A percentile compares a stretch with the other conserved stretches of the same genome.
phyloP scores from a whole-genome alignment of 2,888 invertebrate genomes.

The Seira musarum region DNA sequence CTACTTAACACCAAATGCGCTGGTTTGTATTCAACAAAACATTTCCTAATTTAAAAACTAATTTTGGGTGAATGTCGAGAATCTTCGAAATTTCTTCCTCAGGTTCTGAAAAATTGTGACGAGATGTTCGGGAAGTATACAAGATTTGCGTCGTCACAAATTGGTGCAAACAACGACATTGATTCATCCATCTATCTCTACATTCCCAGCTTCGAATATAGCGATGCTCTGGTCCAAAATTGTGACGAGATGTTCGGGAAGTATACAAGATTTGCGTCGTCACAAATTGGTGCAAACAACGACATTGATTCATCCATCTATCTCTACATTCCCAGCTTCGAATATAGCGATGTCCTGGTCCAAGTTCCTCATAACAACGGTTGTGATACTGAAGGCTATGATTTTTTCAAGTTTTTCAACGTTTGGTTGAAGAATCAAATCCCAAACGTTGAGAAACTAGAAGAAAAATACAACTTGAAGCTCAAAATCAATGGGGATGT shows the following conservation, averaged over 20 bases:
- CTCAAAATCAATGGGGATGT: no score
- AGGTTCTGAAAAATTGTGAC: no score
- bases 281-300: not conserved
- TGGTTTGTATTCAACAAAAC: no score
- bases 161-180: no score
- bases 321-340: constrained; percentile 14
- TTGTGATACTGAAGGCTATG: no score
- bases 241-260: constrained; percentile 43
- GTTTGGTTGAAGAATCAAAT: constrained; percentile 11
- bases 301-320: constrained; percentile 18
- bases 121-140: no score
- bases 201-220: not conserved
- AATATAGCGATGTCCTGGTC: constrained; percentile 1
- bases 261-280: not conserved
- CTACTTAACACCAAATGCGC: constrained; percentile 28
- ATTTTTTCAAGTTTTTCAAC: no score
- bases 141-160: no score
- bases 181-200: constrained; percentile 25
- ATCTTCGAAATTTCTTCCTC: no score
- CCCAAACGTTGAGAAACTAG: no score
- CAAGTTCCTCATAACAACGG: not conserved
- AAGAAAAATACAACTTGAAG: constrained; percentile 4
- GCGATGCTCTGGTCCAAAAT: constrained; percentile 25
- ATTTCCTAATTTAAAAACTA: no score
- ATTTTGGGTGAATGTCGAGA: not conserved